Evolutionary conservation across 2,797 vertebrate species (phyloP).

Genomic region (Mastacembelus armatus): DNA sequence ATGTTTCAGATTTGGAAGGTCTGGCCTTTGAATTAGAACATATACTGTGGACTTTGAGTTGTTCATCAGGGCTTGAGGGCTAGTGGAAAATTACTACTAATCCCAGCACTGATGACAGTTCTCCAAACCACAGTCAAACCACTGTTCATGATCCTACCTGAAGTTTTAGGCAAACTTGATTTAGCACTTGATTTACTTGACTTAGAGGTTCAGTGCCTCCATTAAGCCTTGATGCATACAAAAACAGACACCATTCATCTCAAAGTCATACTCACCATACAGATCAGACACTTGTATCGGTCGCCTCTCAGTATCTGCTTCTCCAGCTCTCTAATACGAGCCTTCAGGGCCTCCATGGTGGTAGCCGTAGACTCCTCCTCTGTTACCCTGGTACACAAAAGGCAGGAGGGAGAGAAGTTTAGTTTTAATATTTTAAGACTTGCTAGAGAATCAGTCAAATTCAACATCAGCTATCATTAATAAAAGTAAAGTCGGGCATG

Average conservation of each 20-base stretch:
- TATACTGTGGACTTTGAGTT: too few relatives aligned
- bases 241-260: not conserved
- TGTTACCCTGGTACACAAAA: conserved; percentile 87
- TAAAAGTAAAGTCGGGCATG: too few relatives aligned
- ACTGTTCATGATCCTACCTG: not conserved
- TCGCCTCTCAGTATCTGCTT: conserved; percentile 98
- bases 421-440: not conserved
- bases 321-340: conserved; percentile 98
- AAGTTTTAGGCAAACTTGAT: conserved; percentile 1
- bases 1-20: too few relatives aligned
- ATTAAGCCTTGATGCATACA: not conserved
- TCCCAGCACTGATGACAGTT: too few relatives aligned
- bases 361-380: conserved; percentile 98
- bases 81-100: not conserved
- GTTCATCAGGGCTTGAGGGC: not conserved
- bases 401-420: not conserved
- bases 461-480: not conserved
- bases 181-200: not conserved
- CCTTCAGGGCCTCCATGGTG: conserved; percentile 98
- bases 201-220: not conserved
- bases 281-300: conserved; percentile 99
- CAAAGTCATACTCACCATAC: conserved; percentile 90
- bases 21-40: too few relatives aligned
- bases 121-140: not conserved
- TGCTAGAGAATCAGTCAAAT: not conserved